These are phyloP conservation scores for Drosophila watanabei DNA, from an alignment of 1,140 invertebrate species.

Conservation along the genomic window DNA sequence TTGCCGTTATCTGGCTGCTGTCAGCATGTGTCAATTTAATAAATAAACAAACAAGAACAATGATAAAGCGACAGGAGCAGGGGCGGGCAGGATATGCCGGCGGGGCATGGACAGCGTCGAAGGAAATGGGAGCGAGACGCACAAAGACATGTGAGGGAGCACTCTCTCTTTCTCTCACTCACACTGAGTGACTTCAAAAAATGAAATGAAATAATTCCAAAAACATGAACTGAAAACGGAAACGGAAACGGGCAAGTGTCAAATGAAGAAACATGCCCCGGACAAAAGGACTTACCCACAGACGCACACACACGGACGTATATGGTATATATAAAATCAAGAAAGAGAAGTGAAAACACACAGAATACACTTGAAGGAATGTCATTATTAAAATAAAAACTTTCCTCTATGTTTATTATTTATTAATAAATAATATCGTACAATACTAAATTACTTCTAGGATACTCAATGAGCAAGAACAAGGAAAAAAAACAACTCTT, in stretches of 20 bases:
- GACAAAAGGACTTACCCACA: slow-evolving; percentile 49
- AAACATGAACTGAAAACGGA: slow-evolving; percentile 83
- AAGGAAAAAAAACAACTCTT: no score
- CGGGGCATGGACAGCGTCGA: background rate
- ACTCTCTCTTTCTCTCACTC: slow-evolving; percentile 2
- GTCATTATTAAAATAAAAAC: background rate
- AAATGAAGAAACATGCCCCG: slow-evolving; percentile 69
- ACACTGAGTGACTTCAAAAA: slow-evolving; percentile 65
- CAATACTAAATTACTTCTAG: no score
- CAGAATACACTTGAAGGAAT: background rate
- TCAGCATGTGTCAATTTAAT: slow-evolving; percentile 81
- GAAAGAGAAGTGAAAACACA: slow-evolving; percentile 7
- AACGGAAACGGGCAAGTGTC: slow-evolving; percentile 80
- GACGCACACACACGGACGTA: background rate
- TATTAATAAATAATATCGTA: no score
- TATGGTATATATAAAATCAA: background rate
- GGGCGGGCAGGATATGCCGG: slow-evolving; percentile 11
- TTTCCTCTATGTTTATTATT: background rate
- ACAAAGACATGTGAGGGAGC: slow-evolving; percentile 27
- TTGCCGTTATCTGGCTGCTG: slow-evolving; percentile 63
- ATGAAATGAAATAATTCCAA: slow-evolving; percentile 83
- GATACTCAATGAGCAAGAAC: background rate
- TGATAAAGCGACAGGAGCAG: slow-evolving; percentile 56
- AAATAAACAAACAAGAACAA: slow-evolving; percentile 76
- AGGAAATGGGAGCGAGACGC: slow-evolving; percentile 12